Conservation (phyloP, 2,797 vertebrate species). For the Notoglanidium macrostoma region DNA sequence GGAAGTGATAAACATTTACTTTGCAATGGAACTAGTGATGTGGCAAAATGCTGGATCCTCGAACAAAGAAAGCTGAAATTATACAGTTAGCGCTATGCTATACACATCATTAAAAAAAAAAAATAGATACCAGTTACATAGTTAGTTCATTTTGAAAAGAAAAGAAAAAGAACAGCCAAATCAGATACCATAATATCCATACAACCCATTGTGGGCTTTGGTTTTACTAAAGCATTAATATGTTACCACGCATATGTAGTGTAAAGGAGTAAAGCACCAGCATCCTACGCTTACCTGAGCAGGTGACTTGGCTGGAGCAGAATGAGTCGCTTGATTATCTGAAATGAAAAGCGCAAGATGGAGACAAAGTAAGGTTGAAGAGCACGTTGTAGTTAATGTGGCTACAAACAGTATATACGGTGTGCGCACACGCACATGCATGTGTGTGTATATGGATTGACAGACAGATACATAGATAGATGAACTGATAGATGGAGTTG, state of each 20-base stretch:
- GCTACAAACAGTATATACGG: background rate
- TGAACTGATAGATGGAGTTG: background rate
- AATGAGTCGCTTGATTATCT: conserved; percentile 86
- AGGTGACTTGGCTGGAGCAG: conserved; percentile 73
- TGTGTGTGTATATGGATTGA: background rate
- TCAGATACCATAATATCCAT: background rate
- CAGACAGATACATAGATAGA: background rate
- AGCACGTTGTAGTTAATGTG: background rate
- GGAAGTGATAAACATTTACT: background rate
- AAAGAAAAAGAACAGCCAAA: background rate
- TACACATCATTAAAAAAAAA: background rate
- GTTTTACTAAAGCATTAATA: background rate
- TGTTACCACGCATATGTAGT: background rate
- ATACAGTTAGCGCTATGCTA: background rate
- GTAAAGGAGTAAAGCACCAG: background rate
- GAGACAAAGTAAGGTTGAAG: background rate
- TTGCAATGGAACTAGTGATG: background rate
- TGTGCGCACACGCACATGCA: no score
- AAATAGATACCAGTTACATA: background rate
- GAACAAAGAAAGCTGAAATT: background rate
- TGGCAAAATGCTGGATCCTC: background rate
- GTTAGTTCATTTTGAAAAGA: no score
- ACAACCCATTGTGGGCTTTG: background rate
- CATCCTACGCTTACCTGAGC: conserved; percentile 66
- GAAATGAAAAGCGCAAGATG: conserved; percentile 39